Conservation (phyloP, 2,113 vertebrate species). For the Pardalotus punctatus region DNA sequence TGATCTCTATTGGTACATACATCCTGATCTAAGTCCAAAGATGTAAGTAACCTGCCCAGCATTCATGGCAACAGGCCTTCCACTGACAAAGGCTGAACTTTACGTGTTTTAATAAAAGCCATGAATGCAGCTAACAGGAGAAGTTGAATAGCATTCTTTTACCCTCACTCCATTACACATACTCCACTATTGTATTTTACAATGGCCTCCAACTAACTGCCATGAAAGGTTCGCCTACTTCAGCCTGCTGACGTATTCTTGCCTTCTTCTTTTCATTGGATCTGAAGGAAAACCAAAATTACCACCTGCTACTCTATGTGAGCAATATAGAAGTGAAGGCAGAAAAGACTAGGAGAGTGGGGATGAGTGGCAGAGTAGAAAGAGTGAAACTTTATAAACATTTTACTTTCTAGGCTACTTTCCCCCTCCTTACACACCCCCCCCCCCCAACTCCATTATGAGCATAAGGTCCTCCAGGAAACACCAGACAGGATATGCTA, state of each 20-base stretch:
- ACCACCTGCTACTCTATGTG: background rate
- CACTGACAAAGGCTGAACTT: background rate
- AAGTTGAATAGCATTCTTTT: background rate
- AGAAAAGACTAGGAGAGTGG: background rate
- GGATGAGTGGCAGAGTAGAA: background rate
- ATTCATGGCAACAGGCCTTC: background rate
- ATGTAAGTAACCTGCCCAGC: background rate
- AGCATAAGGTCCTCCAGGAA: background rate
- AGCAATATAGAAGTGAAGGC: background rate
- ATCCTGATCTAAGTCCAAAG: background rate
- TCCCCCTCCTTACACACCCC: background rate
- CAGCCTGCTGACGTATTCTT: background rate
- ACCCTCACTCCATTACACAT: background rate
- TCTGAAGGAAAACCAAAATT: background rate
- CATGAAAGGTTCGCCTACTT: background rate
- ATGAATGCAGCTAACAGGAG: background rate
- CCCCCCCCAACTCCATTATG: accelerated
- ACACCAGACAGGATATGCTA: background rate
- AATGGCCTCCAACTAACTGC: background rate
- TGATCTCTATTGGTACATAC: background rate
- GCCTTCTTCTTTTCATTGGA: background rate
- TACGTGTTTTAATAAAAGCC: background rate
- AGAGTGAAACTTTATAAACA: background rate
- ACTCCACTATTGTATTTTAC: background rate
- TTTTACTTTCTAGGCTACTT: background rate